phyloP scores from a whole-genome alignment of 2,113 vertebrate species.

The Atlantisia rogersi region DNA sequence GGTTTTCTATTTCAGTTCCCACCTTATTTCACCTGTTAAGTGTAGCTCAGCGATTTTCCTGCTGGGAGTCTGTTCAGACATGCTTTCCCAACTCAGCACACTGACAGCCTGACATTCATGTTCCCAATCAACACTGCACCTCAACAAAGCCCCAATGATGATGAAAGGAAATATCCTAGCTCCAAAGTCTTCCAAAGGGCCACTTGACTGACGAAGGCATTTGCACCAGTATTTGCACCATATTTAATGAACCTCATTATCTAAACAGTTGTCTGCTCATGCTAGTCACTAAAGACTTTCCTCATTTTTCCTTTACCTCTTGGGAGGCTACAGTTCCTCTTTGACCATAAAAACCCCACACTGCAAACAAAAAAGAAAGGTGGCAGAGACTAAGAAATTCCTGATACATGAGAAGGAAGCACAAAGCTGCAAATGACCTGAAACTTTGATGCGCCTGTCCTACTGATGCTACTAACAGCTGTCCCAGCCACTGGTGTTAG shows the following conservation, averaged over 20 bases:
- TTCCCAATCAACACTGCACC: constrained; percentile 54
- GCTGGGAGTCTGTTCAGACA: constrained; percentile 45
- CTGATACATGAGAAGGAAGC: neutral
- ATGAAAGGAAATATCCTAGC: constrained; percentile 55
- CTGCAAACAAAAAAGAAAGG: neutral
- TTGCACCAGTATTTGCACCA: constrained; percentile 45
- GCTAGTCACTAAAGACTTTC: neutral
- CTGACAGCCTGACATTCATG: constrained; percentile 42
- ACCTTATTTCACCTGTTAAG: constrained; percentile 43
- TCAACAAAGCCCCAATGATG: constrained; percentile 36
- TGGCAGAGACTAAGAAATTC: neutral
- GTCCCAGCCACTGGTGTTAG: neutral
- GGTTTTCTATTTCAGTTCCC: constrained; percentile 2
- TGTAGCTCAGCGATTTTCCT: constrained; percentile 20
- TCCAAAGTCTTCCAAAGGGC: constrained; percentile 49
- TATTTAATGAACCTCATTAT: constrained; percentile 48
- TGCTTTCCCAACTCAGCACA: neutral
- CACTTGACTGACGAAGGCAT: constrained; percentile 51
- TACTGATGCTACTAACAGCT: neutral
- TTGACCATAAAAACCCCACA: neutral
- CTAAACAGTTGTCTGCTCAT: neutral
- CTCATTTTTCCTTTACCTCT: neutral
- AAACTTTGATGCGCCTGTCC: neutral
- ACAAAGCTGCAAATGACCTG: neutral
- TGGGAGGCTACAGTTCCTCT: neutral